phyloP scores from a whole-genome alignment of 1,140 invertebrate species.

The Diorhabda elongata region DNA sequence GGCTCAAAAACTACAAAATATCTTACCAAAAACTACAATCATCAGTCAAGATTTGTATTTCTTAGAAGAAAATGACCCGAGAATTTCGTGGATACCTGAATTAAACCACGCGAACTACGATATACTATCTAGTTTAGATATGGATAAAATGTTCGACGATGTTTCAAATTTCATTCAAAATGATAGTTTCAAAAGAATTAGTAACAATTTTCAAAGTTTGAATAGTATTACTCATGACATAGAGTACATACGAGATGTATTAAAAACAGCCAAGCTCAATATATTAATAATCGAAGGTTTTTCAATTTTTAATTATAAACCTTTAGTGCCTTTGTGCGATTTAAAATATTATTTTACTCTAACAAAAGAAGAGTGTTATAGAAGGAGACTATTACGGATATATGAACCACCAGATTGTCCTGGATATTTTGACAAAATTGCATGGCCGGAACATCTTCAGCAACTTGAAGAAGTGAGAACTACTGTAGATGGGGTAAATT shows the following conservation, averaged over 20 bases:
- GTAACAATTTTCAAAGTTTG: neutral
- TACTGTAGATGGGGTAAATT: conserved; percentile 27
- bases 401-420: conserved; percentile 76
- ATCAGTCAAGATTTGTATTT: conserved; percentile 79
- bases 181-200: neutral
- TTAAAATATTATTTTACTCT: conserved; percentile 70
- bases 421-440: conserved; percentile 73
- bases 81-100: conserved; percentile 60
- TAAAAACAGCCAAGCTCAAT: conserved; percentile 42
- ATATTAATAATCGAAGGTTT: conserved; percentile 74
- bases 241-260: conserved; percentile 9
- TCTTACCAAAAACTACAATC: conserved; percentile 53
- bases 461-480: conserved; percentile 32
- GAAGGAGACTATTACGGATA: conserved; percentile 55
- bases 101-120: conserved; percentile 79
- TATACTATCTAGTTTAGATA: conserved; percentile 66
- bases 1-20: conserved; percentile 54
- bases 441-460: conserved; percentile 62
- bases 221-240: neutral
- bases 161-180: conserved; percentile 37
- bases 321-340: conserved; percentile 61
- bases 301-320: conserved; percentile 66
- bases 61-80: conserved; percentile 60
- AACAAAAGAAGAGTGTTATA: conserved; percentile 60
- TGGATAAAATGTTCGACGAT: conserved; percentile 65